Evolutionary conservation across 2,113 vertebrate genomes (phyloP).

Genomic region (Pachycephala philippinensis): DNA sequence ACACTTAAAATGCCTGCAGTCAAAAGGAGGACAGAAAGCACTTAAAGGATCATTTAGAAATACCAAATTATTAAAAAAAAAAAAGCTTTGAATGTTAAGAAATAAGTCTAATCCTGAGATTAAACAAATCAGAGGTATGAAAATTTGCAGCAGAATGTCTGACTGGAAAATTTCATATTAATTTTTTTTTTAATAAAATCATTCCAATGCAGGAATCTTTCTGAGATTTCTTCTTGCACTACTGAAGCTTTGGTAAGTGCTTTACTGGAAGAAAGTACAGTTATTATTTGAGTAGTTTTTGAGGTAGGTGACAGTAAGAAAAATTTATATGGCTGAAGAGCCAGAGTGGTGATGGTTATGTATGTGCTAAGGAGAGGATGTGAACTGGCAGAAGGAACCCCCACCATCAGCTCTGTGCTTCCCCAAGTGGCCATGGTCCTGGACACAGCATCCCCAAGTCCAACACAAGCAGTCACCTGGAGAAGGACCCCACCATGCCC

Average conservation of each 20-base stretch:
- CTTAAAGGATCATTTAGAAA: background rate
- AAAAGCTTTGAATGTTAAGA: background rate
- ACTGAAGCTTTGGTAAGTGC: background rate
- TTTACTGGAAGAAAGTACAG: background rate
- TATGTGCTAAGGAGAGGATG: background rate
- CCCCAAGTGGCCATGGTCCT: accelerated
- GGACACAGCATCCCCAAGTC: background rate
- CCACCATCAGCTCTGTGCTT: background rate
- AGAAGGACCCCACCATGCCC: background rate
- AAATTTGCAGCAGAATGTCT: background rate
- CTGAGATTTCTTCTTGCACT: background rate
- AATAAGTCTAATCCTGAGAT: background rate
- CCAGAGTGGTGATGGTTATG: background rate
- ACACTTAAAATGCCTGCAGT: background rate
- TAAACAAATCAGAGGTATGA: background rate
- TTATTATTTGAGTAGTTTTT: background rate
- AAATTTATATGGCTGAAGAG: background rate
- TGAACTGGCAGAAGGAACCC: background rate
- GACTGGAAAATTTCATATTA: background rate
- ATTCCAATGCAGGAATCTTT: background rate
- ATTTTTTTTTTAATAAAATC: background rate
- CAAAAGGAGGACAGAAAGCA: background rate
- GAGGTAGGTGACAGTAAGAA: background rate
- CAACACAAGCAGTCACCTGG: background rate
- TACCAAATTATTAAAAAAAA: background rate